Evolutionary conservation across 2,113 vertebrate species (phyloP), one percentile per base, ranked within the genome.

Genomic region (Chitala chitala): DNA sequence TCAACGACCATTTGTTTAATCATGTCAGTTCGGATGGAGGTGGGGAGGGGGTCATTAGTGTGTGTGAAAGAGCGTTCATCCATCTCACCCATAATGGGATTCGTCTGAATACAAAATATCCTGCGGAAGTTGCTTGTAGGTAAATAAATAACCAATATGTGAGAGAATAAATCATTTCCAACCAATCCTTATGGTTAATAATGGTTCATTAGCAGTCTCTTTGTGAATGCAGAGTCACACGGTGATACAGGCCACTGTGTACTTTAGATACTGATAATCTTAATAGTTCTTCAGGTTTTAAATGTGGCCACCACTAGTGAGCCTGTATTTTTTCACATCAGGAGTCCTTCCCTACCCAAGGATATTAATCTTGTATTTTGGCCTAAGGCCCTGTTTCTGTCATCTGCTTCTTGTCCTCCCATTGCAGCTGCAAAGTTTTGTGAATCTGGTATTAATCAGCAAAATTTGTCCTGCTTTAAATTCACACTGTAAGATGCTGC

Each of bases 11-110:
- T 46, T 48, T 69, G 65, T 26, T 50, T 69, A 17, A 17, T 26
- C 1, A 22, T 29, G 38, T 15, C n/a, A 12, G 22, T 15, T 69
- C 44, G 12, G 22, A 17, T 5, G 65, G n/a, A n/a, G n/a, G n/a
- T n/a, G n/a, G n/a, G n/a, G n/a, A 4, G 42, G n/a, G 48, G n/a
- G 69, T 55, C 69, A 54, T 71, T 71, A 71, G 31, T 33, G 51
- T 55, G 31, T 22, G n/a, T 5, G 24, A 71, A 56, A n/a, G 33
- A 24, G 69, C 51, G 33, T 71, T 55, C 50, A 55, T 71, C 69
- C 24, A 48, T 56, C 69, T 10, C 29, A 9, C 17, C 69, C 22
- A 4, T 56, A 24, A 56, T 38, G 69, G 48, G 48, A 15, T 70
- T 13, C 26, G 20, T 51, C 50, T 42, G 51, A 29, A 42, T 15